Base-by-base conservation (phyloP, 92 coral and sea anemone genomes). In the Porites cylindrica region DNA sequence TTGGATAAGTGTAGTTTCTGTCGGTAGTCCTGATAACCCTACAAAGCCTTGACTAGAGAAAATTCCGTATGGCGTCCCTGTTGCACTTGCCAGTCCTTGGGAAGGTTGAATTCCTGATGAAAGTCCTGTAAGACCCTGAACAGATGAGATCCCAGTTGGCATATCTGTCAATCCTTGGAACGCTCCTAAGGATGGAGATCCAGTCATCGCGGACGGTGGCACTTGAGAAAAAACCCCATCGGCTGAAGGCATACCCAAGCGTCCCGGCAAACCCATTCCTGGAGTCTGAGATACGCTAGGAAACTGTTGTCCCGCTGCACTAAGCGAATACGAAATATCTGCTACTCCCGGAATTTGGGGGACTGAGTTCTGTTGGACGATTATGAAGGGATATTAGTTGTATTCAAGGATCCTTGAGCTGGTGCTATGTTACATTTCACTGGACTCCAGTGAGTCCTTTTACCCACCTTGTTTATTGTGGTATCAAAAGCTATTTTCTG, bases 401-500 rank as follows among this genome's bases (percentile, higher is more conserved):
- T 16, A 10, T 79, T 11, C 14, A 17, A 4, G 75, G 51, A 14
- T 60, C 61, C 16, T 9, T 13, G 60, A 54, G 60, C 60, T 54
- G 14, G 14, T 54, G 60, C 60, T 54, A 54, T 54, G 2, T 0
- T 9, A 54, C 14, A 13, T 54, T 54, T 10, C 61, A 56, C 61
- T 29, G 62, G 59, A n/a, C 32, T 38, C 21, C 16, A 20, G 38
- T 26, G 20, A 23, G 64, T 13, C 12, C 73, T 10, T 32, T 20
- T 47, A 18, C 69, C 58, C 75, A 96, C 99, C 93, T 94, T 92
- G 78, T 93, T 72, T 76, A 96, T 61, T 21, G 88, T 83, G 10
- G 94, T 82, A 68, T 95, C 96, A 86, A 93, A 96, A 8, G 94
- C 91, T 50, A 79, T 80, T 71, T 85, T 91, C 78, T 94, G 92